Evolutionary conservation across 1,140 invertebrate species (phyloP), one percentile per base, ranked within the genome.

Genomic region (Dufourea novaeangliae): DNA sequence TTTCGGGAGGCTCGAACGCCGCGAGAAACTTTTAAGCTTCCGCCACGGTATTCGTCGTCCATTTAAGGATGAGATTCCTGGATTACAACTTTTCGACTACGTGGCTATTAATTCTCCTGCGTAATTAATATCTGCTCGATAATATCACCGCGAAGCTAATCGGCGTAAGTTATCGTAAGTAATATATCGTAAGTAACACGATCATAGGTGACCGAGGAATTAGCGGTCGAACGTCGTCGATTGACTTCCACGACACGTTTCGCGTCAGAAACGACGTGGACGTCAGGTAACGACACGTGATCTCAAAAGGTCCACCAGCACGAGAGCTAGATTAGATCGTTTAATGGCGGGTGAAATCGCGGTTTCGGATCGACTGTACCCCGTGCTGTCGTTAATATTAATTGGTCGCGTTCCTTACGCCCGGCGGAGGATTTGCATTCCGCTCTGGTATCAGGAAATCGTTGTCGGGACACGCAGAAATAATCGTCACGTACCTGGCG

Each of bases 401-500:
- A 84, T 85, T 84, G 69, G 32, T 50, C 62, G 54, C 50, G 63
- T 57, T 61, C 73, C 12, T 56, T 25, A 20, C 14, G 56, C 46
- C 67, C 52, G n/a, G 12, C n/a, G n/a, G 11, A 46, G 25, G 67
- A 84, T 85, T 85, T 85, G 67, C 83, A 84, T 85, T 85, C 74
- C 61, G 69, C 27, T 50, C 10, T 11, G 69, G 27, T 57, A 77
- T 80, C 75, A 84, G 83, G 75, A 85, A 85, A 85, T 82, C 70
- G 66, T 81, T 75, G 74, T 75, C 72, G 59, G 63, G 46, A 63
- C 83, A 76, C 74, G 73, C 79, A 81, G 75, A 84, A 84, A 81
- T 85, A 85, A 85, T 85, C 79, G 79, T 85, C 83, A 84, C 82
- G 82, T 85, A 85, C 20, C 71, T 20, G 11, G 54, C 76, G 78